Evolutionary conservation across 1,140 invertebrate species (phyloP).

Genomic region (Pomacea maculata): DNA sequence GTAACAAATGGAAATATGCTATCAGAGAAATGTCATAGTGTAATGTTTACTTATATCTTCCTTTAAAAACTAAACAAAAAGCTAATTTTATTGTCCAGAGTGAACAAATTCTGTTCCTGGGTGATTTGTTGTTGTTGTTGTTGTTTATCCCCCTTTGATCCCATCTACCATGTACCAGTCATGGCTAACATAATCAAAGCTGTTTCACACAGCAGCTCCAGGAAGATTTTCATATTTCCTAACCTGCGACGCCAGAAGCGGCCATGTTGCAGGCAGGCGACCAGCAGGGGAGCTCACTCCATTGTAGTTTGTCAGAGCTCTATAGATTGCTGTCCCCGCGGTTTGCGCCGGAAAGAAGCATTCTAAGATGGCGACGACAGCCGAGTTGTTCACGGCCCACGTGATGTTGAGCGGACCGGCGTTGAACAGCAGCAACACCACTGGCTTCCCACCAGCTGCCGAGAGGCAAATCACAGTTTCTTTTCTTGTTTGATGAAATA

Average conservation of each 20-base stretch:
- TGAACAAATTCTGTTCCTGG: neutral
- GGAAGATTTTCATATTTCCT: neutral
- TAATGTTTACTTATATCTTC: too few relatives aligned
- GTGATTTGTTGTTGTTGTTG: neutral
- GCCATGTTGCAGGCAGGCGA: constrained; percentile 57
- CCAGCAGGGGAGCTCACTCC: constrained; percentile 47
- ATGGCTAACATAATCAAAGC: neutral
- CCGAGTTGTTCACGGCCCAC: constrained; percentile 31
- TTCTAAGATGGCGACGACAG: constrained; percentile 51
- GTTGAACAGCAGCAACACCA: constrained; percentile 55
- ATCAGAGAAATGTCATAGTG: too few relatives aligned
- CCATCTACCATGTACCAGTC: neutral
- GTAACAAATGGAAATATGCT: too few relatives aligned
- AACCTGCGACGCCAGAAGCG: constrained; percentile 24
- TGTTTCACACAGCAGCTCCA: neutral
- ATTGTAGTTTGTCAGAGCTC: constrained; percentile 38
- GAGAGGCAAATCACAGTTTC: neutral
- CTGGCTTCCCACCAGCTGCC: constrained; percentile 9
- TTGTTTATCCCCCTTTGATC: neutral
- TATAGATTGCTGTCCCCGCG: constrained; percentile 51
- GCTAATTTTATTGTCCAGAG: neutral
- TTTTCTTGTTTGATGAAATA: too few relatives aligned
- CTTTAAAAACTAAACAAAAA: too few relatives aligned
- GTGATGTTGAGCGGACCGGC: constrained; percentile 55
- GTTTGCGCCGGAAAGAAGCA: constrained; percentile 58